Evolutionary conservation across 2,888 invertebrate genomes (phyloP).

Genomic region (Pyrrhosoma nymphula): DNA sequence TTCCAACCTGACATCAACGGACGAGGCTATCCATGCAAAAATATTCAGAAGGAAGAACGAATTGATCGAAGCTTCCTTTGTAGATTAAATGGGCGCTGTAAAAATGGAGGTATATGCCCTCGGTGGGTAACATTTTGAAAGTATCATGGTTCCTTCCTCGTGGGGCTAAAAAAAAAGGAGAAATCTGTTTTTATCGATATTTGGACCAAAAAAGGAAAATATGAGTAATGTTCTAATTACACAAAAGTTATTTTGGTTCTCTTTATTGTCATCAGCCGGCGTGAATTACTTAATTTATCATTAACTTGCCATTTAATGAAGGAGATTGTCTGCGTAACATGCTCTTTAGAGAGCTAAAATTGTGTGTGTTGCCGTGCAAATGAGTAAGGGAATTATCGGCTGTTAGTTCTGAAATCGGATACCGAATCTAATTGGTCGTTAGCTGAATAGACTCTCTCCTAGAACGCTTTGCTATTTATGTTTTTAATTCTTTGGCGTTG

Average conservation of each 20-base stretch:
- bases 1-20: neutral
- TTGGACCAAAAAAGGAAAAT: neutral
- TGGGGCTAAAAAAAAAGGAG: neutral
- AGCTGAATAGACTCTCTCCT: neutral
- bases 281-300: neutral
- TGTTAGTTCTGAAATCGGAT: neutral
- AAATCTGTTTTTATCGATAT: neutral
- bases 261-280: neutral
- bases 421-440: neutral
- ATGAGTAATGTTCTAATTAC: no score
- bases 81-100: neutral
- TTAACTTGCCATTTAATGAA: neutral
- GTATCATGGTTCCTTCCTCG: neutral
- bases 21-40: neutral
- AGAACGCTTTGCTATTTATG: neutral
- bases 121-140: neutral
- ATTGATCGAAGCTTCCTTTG: neutral
- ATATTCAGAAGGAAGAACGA: neutral
- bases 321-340: neutral
- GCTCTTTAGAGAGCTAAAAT: neutral
- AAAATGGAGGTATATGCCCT: neutral
- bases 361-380: neutral
- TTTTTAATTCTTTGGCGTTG: neutral
- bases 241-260: neutral
- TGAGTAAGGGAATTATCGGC: neutral